A percentile compares a stretch with the other conserved stretches of the same genome.
These are phyloP conservation scores for Drosophila nebulosa DNA, from an alignment of 1,140 invertebrate species.

Conservation along the genomic window DNA sequence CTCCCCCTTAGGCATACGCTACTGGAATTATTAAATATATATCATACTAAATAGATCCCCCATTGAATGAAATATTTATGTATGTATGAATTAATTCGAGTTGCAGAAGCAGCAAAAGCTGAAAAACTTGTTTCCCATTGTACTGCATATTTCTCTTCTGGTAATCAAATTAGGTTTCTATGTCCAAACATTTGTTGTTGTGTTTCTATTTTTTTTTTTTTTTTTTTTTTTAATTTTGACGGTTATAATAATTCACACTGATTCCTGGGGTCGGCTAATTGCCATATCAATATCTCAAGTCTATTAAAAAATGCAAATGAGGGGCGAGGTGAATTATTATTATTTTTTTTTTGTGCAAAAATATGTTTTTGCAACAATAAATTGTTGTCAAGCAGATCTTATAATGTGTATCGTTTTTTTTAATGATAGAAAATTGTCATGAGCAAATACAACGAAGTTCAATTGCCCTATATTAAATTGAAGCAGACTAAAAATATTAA, in stretches of 20 bases:
- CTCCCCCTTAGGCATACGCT: too few species aligned
- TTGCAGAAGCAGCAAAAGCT: background rate
- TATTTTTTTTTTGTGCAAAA: constrained; percentile 22
- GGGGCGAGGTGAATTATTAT: constrained; percentile 10
- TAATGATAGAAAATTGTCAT: constrained; percentile 1
- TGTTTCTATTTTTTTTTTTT: background rate
- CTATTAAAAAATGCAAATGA: constrained; percentile 36
- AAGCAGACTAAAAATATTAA: background rate
- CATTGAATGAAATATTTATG: too few species aligned
- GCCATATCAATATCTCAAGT: constrained; percentile 22
- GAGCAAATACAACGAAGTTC: background rate
- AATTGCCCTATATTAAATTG: background rate
- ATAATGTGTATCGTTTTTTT: constrained; percentile 25
- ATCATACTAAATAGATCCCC: background rate
- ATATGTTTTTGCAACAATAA: constrained; percentile 31
- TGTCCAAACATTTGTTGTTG: background rate
- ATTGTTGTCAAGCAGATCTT: constrained; percentile 30
- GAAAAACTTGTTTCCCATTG: constrained; percentile 32
- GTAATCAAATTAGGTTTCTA: constrained; percentile 29
- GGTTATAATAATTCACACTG: constrained; percentile 32
- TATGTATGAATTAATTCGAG: background rate
- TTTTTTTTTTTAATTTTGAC: background rate
- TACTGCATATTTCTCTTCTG: constrained; percentile 1
- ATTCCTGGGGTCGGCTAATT: constrained; percentile 25
- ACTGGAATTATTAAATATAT: background rate